phyloP scores from a whole-genome alignment of 1,140 invertebrate genomes.

The Drosophila athabasca region DNA sequence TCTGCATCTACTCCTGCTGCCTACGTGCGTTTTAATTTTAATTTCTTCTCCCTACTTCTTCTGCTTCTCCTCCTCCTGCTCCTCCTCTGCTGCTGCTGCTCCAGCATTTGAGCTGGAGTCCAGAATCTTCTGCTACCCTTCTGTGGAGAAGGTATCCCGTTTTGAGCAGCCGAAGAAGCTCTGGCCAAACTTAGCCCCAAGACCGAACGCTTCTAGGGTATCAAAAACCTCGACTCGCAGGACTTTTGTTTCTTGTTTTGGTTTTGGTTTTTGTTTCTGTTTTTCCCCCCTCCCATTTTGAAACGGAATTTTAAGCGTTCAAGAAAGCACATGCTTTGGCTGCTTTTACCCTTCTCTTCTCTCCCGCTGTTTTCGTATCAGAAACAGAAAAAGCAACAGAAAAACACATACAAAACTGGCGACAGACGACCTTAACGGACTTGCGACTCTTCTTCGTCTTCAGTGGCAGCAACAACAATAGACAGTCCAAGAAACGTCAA shows the following conservation, averaged over 20 bases:
- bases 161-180: no score
- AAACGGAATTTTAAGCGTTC: slow-evolving; percentile 52
- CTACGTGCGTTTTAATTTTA: slow-evolving; percentile 71
- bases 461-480: slow-evolving; percentile 38
- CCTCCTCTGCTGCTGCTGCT: slow-evolving; percentile 2
- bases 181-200: no score
- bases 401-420: slow-evolving; percentile 12
- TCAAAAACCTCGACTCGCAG: no score
- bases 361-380: slow-evolving; percentile 17
- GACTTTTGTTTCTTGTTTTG: not conserved
- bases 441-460: slow-evolving; percentile 25
- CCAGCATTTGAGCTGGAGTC: slow-evolving; percentile 23
- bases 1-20: slow-evolving; percentile 10
- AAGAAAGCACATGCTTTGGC: slow-evolving; percentile 39
- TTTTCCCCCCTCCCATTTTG: slow-evolving; percentile 49
- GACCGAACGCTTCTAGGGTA: no score
- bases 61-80: no score
- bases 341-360: not conserved
- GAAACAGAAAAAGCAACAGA: slow-evolving; percentile 29
- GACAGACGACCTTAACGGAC: slow-evolving; percentile 47
- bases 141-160: no score
- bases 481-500: slow-evolving; percentile 38
- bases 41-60: slow-evolving; percentile 23
- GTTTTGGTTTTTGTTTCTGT: slow-evolving; percentile 46
- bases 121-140: not conserved